Conservation (phyloP, 2,888 invertebrate genomes). For the Thecophora atra region DNA sequence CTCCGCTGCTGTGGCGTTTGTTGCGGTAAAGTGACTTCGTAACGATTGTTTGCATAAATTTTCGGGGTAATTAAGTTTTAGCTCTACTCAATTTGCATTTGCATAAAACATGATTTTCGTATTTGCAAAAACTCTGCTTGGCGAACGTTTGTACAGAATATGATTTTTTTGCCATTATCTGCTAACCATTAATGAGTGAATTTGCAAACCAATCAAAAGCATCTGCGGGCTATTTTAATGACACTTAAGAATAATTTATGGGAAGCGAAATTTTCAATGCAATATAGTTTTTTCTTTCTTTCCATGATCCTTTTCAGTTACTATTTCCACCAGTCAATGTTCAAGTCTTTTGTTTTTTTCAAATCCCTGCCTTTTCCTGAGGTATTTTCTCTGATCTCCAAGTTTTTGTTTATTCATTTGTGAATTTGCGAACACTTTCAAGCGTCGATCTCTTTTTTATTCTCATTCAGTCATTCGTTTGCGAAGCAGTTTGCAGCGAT, state of each 20-base stretch:
- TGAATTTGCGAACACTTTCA: conserved; percentile 49
- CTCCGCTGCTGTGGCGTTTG: not conserved
- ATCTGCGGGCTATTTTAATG: no score
- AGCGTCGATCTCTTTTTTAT: conserved; percentile 63
- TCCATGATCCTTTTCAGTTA: no score
- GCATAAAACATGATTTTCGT: conserved; percentile 13
- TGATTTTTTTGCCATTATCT: no score
- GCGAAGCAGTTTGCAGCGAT: conserved; percentile 52
- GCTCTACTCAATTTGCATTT: not conserved
- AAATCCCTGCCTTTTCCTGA: not conserved
- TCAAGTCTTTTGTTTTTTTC: no score
- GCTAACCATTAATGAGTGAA: no score
- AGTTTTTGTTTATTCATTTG: conserved; percentile 55
- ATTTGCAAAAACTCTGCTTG: not conserved
- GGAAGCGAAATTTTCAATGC: no score
- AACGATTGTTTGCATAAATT: conserved; percentile 31
- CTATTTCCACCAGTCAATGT: no score
- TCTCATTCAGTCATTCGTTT: conserved; percentile 60
- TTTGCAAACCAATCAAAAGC: no score
- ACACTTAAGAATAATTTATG: no score
- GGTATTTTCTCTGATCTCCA: not conserved
- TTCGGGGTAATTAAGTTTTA: conserved; percentile 29
- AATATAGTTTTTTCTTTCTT: no score
- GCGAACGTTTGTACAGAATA: no score
- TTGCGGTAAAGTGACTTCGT: not conserved